Evolutionary conservation across 1,140 invertebrate genomes (phyloP).

Genomic region (Micrasema minimum): DNA sequence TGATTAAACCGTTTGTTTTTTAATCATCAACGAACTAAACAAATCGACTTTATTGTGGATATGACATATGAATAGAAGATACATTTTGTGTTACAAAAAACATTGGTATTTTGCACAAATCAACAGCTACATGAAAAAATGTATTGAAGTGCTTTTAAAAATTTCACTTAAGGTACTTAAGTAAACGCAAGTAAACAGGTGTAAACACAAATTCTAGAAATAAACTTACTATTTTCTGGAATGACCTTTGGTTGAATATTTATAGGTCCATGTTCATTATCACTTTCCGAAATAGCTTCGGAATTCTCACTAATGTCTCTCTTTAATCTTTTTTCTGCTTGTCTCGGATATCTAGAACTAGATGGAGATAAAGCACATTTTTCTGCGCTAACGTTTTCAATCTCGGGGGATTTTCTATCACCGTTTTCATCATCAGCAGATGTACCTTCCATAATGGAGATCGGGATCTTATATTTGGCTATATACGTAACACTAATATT

Average conservation of each 20-base stretch:
- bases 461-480: constrained; percentile 12
- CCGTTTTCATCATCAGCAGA: constrained; percentile 33
- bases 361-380: constrained; percentile 4
- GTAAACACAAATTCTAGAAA: too few species aligned
- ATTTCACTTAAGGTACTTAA: too few species aligned
- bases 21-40: too few species aligned
- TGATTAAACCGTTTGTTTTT: too few species aligned
- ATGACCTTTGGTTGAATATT: constrained; percentile 24
- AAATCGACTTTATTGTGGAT: too few species aligned
- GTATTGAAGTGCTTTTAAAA: too few species aligned
- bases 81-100: too few species aligned
- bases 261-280: constrained; percentile 21
- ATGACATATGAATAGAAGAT: too few species aligned
- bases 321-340: constrained; percentile 43
- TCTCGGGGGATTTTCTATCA: constrained; percentile 20
- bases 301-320: constrained; percentile 13
- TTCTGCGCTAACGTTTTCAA: neutral
- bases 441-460: constrained; percentile 29
- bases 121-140: too few species aligned
- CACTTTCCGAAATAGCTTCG: neutral
- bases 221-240: constrained; percentile 17
- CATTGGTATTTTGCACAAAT: too few species aligned
- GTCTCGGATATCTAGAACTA: constrained; percentile 20
- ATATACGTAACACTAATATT: constrained; percentile 9
- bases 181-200: too few species aligned